Conservation (phyloP, 2,888 invertebrate genomes). For the Bellardia bayeri region DNA sequence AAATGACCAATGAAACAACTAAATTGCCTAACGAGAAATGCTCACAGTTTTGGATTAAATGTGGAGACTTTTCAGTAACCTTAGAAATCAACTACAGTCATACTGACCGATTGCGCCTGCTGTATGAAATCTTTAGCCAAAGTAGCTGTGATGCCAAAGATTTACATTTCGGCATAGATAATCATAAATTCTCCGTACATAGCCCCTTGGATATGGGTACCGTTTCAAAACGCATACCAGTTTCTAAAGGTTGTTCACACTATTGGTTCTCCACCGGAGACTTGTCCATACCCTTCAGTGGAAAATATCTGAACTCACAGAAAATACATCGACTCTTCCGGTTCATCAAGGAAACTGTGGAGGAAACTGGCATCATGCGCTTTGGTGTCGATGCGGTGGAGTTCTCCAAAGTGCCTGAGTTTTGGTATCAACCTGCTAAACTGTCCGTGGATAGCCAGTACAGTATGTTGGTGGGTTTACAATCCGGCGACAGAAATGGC, state of each 20-base stretch:
- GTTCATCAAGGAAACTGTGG: conserved; percentile 76
- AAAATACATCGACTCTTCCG: conserved; percentile 79
- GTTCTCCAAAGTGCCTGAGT: conserved; percentile 79
- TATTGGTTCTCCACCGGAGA: conserved; percentile 82
- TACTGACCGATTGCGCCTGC: conserved; percentile 76
- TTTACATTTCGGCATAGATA: conserved; percentile 81
- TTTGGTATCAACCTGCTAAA: conserved; percentile 76
- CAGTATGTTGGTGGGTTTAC: conserved; percentile 81
- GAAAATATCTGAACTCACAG: conserved; percentile 77
- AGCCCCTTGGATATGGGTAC: conserved; percentile 51
- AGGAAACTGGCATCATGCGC: conserved; percentile 70
- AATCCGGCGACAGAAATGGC: conserved; percentile 78
- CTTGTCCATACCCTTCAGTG: conserved; percentile 80
- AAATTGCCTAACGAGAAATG: conserved; percentile 23
- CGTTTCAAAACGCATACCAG: conserved; percentile 74
- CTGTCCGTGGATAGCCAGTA: conserved; percentile 81
- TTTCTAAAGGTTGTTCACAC: conserved; percentile 78
- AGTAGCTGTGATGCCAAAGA: conserved; percentile 78
- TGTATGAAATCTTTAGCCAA: conserved; percentile 81
- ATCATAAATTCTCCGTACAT: conserved; percentile 76
- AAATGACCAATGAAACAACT: conserved; percentile 72
- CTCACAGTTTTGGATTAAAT: conserved; percentile 80
- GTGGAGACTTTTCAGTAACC: conserved; percentile 78
- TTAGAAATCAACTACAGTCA: conserved; percentile 77
- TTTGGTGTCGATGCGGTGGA: conserved; percentile 82